Evolutionary conservation across 2,113 vertebrate genomes (phyloP), one percentile per base, ranked within the genome.

Genomic region (Microcebus tavaratra): DNA sequence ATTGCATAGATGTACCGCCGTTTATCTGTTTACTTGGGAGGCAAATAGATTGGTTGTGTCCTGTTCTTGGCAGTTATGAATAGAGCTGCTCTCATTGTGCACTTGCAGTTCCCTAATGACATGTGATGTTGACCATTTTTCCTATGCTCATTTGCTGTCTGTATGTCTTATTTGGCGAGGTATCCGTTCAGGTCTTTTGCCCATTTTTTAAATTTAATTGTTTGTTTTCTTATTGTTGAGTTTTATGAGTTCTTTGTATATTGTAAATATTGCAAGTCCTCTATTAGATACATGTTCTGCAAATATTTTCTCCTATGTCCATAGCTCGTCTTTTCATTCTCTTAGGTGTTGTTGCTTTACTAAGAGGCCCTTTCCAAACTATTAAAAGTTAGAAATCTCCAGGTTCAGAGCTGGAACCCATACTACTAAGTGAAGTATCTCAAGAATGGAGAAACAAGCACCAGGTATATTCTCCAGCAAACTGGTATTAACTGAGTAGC

Each of bases 221-320:
- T n/a, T 89, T 90, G 8, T 31, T 93, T 95, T 90, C 9, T 83
- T 83, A 59, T 72, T 88, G 53, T 45, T 95, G 48, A 59, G 11
- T 83, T 79, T 81, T 81, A 53, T 55, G 73, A 31, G 84, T 76
- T 92, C 29, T 36, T 90, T 65, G 31, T 50, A 48, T 78, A 82
- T 15, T 81, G 18, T 42, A 18, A 36, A 55, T 50, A 73, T 42
- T 42, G 42, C 6, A 87, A 73, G 18, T 88, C 23, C 1, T 91
- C 45, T 79, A 65, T 53, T 29, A 84, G 18, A 29, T 78, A 73
- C 10, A 3, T 78, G 36, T 67, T 79, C 63, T 36, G 13, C 8
- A 67, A 67, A 53, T 91, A 65, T 90, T 96, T 65, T 83, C 70
- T 68, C 12, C 10, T 8, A n/a, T 48, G 23, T 61, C 68, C 45